These are phyloP conservation scores for Sturmia bella DNA, from an alignment of 2,888 invertebrate genomes.

Conservation along the genomic window DNA sequence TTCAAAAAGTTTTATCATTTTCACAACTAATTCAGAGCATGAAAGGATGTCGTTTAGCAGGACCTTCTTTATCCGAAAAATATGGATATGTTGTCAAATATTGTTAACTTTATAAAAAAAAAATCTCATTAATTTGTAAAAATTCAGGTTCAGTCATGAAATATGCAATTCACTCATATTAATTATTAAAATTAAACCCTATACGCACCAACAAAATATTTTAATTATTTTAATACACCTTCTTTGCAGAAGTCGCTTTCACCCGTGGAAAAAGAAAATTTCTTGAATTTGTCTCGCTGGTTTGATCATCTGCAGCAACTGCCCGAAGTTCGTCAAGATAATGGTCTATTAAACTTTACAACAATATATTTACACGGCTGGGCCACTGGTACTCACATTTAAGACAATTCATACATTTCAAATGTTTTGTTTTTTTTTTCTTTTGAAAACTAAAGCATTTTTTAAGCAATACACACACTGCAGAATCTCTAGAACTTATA, in stretches of 20 bases:
- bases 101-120: no score
- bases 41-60: no score
- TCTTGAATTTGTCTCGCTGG: constrained; percentile 89
- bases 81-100: no score
- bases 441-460: no score
- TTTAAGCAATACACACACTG: no score
- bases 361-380: constrained; percentile 81
- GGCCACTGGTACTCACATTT: constrained; percentile 81
- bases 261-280: constrained; percentile 86
- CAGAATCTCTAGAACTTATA: no score
- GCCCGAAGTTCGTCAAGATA: constrained; percentile 83
- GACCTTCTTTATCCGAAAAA: no score
- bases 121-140: no score
- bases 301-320: constrained; percentile 89
- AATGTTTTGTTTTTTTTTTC: not conserved
- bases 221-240: not conserved
- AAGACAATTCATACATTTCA: constrained; percentile 62
- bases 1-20: no score
- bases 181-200: not conserved
- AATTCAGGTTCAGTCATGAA: no score
- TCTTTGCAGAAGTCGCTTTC: constrained; percentile 84
- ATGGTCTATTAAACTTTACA: constrained; percentile 79
- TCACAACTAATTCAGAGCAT: no score
- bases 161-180: not conserved
- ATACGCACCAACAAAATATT: no score